Evolutionary conservation across 2,797 vertebrate species (phyloP).

Genomic region (Acomys russatus): DNA sequence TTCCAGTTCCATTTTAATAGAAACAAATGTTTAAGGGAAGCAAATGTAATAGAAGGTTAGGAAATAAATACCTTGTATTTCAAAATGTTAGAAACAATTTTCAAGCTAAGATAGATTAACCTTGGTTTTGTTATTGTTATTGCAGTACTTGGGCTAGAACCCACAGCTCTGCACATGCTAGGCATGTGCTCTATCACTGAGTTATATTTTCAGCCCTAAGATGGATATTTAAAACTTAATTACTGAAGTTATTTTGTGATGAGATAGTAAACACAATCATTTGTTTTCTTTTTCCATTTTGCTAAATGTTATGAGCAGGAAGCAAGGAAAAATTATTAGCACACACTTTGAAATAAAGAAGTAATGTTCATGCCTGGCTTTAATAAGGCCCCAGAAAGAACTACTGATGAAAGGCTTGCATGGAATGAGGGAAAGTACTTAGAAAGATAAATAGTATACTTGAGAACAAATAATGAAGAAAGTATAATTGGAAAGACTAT

Average conservation of each 20-base stretch:
- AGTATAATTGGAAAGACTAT: constrained; percentile 80
- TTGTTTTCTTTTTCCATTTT: constrained; percentile 49
- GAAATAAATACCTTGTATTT: not conserved
- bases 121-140: not conserved
- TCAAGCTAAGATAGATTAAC: not conserved
- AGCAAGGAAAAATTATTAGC: constrained; percentile 31
- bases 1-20: not conserved
- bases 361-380: constrained; percentile 64
- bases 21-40: not conserved
- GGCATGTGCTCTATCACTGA: not conserved
- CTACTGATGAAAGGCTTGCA: constrained; percentile 62
- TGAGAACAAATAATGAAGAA: constrained; percentile 71
- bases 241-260: constrained; percentile 35
- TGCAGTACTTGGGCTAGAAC: not conserved
- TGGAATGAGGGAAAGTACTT: constrained; percentile 74
- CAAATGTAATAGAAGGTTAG: not conserved
- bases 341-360: constrained; percentile 56
- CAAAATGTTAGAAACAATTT: constrained; percentile 16
- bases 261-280: constrained; percentile 53
- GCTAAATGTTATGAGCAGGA: constrained; percentile 36
- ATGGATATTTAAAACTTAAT: constrained; percentile 50
- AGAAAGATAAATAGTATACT: constrained; percentile 78
- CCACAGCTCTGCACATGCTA: too few species aligned
- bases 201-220: not conserved
- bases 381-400: constrained; percentile 64